Percentiles rank a stretch among this genome's conserved stretches.
Evolutionary conservation across 2,888 invertebrate genomes (phyloP).

Genomic region (Himalopsyche anomala): DNA sequence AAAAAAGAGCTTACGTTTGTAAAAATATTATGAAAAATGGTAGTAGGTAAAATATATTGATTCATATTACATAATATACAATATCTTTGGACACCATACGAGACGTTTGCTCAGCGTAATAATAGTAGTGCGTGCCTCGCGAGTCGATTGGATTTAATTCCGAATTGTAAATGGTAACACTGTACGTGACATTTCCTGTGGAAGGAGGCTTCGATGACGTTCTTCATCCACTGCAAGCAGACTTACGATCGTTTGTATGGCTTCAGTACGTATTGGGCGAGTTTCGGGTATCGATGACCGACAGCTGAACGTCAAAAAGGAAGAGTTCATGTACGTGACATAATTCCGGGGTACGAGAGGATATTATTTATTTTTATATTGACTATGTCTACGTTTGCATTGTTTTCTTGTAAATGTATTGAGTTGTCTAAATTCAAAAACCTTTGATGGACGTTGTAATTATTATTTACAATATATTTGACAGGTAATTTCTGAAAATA

Average conservation of each 20-base stretch:
- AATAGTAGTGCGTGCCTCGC: background rate
- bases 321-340: constrained; percentile 24
- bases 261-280: background rate
- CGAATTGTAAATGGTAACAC: constrained; percentile 55
- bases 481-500: too few relatives aligned
- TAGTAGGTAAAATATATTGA: too few relatives aligned
- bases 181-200: constrained; percentile 58
- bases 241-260: background rate
- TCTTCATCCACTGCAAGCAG: background rate
- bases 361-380: too few relatives aligned
- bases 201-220: constrained; percentile 44
- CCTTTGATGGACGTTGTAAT: too few relatives aligned
- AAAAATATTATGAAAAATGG: too few relatives aligned
- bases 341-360: background rate
- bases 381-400: too few relatives aligned
- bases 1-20: too few relatives aligned
- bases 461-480: too few relatives aligned
- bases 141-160: constrained; percentile 47
- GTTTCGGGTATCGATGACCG: constrained; percentile 42
- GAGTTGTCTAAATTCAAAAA: too few relatives aligned
- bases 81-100: background rate
- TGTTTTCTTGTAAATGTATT: too few relatives aligned
- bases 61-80: too few relatives aligned
- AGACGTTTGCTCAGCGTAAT: background rate
- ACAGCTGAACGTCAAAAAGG: constrained; percentile 17